phyloP scores from a whole-genome alignment of 2,888 invertebrate genomes.

The Corythucha ciliata region DNA sequence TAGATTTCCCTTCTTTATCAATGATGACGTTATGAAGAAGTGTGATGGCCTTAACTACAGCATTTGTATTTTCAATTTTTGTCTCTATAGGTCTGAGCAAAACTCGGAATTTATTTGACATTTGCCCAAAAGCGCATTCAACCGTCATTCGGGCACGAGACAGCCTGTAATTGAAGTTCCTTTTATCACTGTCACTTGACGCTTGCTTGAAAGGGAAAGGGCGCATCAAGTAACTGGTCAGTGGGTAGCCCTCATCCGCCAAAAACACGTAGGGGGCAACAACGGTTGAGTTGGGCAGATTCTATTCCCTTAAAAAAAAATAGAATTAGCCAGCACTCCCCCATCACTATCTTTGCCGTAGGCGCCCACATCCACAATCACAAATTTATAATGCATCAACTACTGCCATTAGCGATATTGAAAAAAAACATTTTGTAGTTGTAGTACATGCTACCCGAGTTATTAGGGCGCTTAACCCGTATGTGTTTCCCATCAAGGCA shows the following conservation, averaged over 20 bases:
- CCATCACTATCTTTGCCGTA: constrained; percentile 13
- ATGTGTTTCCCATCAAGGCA: constrained; percentile 8
- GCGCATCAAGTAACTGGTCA: not conserved
- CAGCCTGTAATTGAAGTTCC: not conserved
- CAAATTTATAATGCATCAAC: constrained; percentile 4
- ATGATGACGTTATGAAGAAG: not conserved
- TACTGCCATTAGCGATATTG: constrained; percentile 8
- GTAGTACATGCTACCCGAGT: not conserved
- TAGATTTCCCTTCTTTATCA: too few species aligned
- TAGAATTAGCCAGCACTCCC: not conserved
- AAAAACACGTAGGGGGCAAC: constrained; percentile 6
- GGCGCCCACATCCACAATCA: not conserved
- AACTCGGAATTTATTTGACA: not conserved
- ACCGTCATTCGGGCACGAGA: not conserved
- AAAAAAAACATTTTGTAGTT: constrained; percentile 5
- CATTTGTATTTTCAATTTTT: not conserved
- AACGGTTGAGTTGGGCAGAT: not conserved
- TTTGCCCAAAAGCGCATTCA: not conserved
- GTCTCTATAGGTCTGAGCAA: not conserved
- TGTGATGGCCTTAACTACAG: not conserved
- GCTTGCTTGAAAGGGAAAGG: constrained; percentile 8
- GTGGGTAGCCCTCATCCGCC: constrained; percentile 11
- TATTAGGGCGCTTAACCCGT: not conserved
- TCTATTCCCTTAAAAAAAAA: not conserved
- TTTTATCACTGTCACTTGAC: too few species aligned